Percentiles rank a stretch among this genome's conserved stretches.
phyloP scores from a whole-genome alignment of 2,888 invertebrate genomes.

The Cryptus viduatorius region DNA sequence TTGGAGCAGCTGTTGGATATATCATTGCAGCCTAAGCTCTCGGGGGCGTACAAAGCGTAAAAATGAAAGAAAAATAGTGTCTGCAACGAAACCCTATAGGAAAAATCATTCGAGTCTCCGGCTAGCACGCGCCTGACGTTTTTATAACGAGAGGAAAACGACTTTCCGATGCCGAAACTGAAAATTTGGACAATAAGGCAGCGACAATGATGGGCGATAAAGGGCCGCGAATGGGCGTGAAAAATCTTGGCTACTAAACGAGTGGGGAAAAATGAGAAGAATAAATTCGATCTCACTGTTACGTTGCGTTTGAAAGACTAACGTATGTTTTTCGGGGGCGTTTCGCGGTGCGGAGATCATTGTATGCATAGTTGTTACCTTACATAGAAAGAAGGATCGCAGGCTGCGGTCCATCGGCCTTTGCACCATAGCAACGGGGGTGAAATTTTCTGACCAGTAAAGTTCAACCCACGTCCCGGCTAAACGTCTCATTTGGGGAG shows the following conservation, averaged over 20 bases:
- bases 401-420: slow-evolving; percentile 27
- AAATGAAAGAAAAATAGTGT: slow-evolving; percentile 23
- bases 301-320: neutral
- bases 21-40: neutral
- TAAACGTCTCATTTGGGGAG: slow-evolving; percentile 80
- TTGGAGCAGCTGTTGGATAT: slow-evolving; percentile 37
- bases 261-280: slow-evolving; percentile 41
- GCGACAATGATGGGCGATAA: slow-evolving; percentile 27
- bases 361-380: slow-evolving; percentile 15
- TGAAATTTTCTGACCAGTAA: slow-evolving; percentile 67
- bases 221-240: slow-evolving; percentile 62
- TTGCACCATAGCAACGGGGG: slow-evolving; percentile 15
- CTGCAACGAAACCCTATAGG: neutral
- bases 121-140: slow-evolving; percentile 54
- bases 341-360: slow-evolving; percentile 16
- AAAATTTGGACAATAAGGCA: slow-evolving; percentile 29
- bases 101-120: slow-evolving; percentile 3
- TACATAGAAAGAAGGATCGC: neutral
- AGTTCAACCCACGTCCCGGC: slow-evolving; percentile 63
- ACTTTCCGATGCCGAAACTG: slow-evolving; percentile 40
- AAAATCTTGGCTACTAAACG: slow-evolving; percentile 39
- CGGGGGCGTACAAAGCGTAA: neutral
- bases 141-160: slow-evolving; percentile 31
- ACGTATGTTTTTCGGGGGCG: slow-evolving; percentile 36
- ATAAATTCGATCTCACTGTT: slow-evolving; percentile 12